phyloP scores from a whole-genome alignment of 2,797 vertebrate genomes.

The Perodicticus potto region DNA sequence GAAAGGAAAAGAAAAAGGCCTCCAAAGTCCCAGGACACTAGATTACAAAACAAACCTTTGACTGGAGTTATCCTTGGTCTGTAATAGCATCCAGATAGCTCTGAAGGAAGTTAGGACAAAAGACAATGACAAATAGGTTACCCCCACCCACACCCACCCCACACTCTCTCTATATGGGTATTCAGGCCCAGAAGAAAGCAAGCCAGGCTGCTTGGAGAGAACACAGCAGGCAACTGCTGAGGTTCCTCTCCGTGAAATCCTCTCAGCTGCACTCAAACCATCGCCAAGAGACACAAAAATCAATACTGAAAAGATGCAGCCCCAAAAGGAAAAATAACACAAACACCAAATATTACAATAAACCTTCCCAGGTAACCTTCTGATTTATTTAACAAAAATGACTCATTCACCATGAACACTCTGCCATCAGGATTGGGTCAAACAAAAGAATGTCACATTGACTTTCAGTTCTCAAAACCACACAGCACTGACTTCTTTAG shows the following conservation, averaged over 20 bases:
- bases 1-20: neutral
- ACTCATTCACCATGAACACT: constrained; percentile 56
- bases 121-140: neutral
- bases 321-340: neutral
- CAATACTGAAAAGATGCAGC: neutral
- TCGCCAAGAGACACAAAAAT: constrained; percentile 45
- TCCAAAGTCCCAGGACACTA: neutral
- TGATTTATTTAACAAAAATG: constrained; percentile 60
- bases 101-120: constrained; percentile 37
- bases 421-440: neutral
- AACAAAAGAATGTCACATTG: constrained; percentile 76
- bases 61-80: neutral
- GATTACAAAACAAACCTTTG: constrained; percentile 35
- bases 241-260: neutral
- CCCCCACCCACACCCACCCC: neutral
- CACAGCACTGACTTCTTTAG: constrained; percentile 14
- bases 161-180: neutral
- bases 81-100: neutral
- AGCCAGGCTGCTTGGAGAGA: neutral
- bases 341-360: constrained; percentile 51
- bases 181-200: neutral
- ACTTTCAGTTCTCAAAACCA: constrained; percentile 57
- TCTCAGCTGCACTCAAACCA: neutral
- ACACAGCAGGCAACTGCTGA: neutral
- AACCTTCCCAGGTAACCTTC: constrained; percentile 57